Conservation (phyloP, 2,888 invertebrate species). For the Thymelicus sylvestris region DNA sequence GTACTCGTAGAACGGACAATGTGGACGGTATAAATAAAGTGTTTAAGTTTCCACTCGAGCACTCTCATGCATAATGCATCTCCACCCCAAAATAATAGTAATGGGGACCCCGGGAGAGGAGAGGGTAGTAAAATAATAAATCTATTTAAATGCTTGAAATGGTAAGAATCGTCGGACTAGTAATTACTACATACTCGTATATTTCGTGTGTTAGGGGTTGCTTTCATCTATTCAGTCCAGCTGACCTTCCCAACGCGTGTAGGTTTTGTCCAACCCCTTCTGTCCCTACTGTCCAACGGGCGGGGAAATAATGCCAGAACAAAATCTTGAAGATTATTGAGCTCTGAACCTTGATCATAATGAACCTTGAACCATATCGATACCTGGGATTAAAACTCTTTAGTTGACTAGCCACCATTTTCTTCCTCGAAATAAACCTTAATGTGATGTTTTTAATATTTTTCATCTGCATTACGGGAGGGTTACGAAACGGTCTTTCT, state of each 20-base stretch:
- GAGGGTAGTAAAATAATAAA: conserved; percentile 59
- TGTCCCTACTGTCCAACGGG: too few species aligned
- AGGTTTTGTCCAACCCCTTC: too few species aligned
- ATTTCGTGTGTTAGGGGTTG: neutral
- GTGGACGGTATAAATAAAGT: conserved; percentile 12
- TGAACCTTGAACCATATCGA: too few species aligned
- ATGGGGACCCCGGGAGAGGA: conserved; percentile 49
- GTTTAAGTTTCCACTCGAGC: conserved; percentile 18
- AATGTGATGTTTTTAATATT: too few species aligned
- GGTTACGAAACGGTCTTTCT: too few species aligned
- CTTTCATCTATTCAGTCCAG: neutral
- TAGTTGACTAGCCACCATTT: too few species aligned
- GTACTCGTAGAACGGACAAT: conserved; percentile 26
- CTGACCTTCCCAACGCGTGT: neutral
- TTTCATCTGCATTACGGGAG: too few species aligned
- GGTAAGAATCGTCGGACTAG: neutral
- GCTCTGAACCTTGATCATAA: too few species aligned
- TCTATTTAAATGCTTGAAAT: conserved; percentile 57
- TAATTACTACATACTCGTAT: neutral
- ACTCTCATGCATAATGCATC: conserved; percentile 32
- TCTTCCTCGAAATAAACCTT: too few species aligned
- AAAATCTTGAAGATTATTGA: too few species aligned
- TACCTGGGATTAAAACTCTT: too few species aligned
- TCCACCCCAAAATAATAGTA: conserved; percentile 44
- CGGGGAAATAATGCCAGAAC: too few species aligned